Evolutionary conservation across 2,797 vertebrate genomes (phyloP).

Genomic region (Gambelia wislizenii): DNA sequence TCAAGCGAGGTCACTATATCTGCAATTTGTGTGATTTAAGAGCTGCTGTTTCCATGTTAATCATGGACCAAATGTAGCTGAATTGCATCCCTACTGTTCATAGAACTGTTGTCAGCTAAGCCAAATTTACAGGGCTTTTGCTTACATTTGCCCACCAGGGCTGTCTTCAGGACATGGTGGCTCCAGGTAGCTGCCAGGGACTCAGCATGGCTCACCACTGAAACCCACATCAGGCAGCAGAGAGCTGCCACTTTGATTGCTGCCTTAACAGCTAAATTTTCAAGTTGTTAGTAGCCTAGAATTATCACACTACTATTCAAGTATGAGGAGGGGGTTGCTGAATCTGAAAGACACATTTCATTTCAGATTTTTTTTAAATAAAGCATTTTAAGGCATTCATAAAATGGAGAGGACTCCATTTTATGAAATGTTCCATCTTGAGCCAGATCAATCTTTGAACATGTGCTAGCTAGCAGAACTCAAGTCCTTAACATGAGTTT

Average conservation of each 20-base stretch:
- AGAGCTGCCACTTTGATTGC: neutral
- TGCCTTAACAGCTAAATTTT: neutral
- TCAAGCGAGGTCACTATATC: neutral
- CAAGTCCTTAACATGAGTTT: neutral
- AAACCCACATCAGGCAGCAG: too few species aligned
- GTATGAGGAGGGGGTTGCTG: too few species aligned
- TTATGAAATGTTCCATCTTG: neutral
- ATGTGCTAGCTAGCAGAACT: neutral
- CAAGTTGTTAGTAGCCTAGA: neutral
- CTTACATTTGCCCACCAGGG: neutral
- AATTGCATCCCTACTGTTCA: neutral
- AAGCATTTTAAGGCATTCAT: neutral
- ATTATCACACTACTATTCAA: neutral
- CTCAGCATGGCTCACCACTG: too few species aligned
- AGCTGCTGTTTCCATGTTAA: neutral
- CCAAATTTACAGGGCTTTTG: neutral
- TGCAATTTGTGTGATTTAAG: neutral
- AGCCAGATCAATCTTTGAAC: neutral
- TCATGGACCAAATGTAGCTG: neutral
- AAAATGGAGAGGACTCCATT: conserved; percentile 5
- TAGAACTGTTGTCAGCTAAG: neutral
- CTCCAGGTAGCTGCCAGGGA: too few species aligned
- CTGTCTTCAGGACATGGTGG: neutral
- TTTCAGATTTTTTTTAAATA: neutral
- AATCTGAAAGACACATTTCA: neutral